Evolutionary conservation across 2,113 vertebrate genomes (phyloP).

Genomic region (Prolemur simus): DNA sequence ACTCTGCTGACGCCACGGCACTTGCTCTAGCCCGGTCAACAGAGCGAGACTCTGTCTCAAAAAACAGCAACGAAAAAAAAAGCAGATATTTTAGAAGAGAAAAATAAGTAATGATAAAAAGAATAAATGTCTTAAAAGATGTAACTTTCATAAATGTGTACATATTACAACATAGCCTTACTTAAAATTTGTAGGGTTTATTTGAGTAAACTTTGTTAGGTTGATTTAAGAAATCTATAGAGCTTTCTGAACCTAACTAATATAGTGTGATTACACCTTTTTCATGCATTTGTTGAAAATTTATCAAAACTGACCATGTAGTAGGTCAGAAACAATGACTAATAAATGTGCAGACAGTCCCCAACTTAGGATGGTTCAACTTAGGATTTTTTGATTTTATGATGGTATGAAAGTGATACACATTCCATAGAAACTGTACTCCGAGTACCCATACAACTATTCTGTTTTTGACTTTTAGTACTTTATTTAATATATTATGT

Average conservation of each 20-base stretch:
- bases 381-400: neutral
- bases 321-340: neutral
- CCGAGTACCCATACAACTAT: neutral
- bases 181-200: neutral
- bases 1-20: no score
- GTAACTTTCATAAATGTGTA: neutral
- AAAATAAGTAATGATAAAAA: neutral
- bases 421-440: neutral
- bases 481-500: neutral
- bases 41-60: no score
- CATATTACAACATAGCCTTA: neutral
- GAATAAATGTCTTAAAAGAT: neutral
- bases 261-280: neutral
- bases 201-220: neutral
- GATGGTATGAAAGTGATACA: neutral
- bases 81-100: neutral
- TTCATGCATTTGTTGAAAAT: neutral
- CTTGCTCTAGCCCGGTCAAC: no score
- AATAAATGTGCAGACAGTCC: neutral
- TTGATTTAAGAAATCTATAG: neutral
- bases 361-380: neutral
- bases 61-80: no score
- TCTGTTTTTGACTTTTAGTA: neutral
- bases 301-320: neutral
- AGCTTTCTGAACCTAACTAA: neutral